Percentiles rank a stretch among this genome's conserved stretches.
These are phyloP conservation scores for Mus pahari DNA, from an alignment of 2,113 vertebrate genomes.

Conservation along the genomic window DNA sequence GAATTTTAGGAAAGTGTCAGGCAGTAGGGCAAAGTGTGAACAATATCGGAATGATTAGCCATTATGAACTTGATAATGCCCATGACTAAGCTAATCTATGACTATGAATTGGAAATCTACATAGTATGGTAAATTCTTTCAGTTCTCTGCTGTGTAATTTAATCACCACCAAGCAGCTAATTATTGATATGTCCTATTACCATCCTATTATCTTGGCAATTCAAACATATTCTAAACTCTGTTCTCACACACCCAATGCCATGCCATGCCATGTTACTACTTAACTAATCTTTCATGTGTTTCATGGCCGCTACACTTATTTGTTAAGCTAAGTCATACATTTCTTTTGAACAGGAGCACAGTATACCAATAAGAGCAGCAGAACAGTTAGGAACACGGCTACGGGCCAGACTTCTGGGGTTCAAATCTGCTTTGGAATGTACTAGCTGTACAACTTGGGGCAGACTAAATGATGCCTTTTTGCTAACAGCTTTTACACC, in stretches of 20 bases:
- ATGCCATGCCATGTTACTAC: slow-evolving; percentile 25
- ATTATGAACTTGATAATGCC: slow-evolving; percentile 68
- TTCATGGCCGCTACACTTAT: background rate
- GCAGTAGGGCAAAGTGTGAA: slow-evolving; percentile 59
- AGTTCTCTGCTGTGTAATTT: slow-evolving; percentile 56
- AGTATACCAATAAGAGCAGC: background rate
- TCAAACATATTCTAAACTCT: slow-evolving; percentile 52
- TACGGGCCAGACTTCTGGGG: background rate
- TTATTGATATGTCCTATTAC: slow-evolving; percentile 51
- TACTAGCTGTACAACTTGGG: background rate
- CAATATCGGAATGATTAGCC: slow-evolving; percentile 70
- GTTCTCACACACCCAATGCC: slow-evolving; percentile 2
- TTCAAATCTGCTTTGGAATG: slow-evolving; percentile 40
- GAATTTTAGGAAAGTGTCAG: slow-evolving; percentile 55
- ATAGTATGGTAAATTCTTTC: slow-evolving; percentile 43
- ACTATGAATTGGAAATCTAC: slow-evolving; percentile 60
- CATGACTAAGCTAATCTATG: slow-evolving; percentile 65
- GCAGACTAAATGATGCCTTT: background rate
- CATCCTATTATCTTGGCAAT: slow-evolving; percentile 41
- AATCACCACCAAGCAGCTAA: slow-evolving; percentile 65
- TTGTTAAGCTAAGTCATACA: slow-evolving; percentile 4
- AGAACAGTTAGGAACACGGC: background rate
- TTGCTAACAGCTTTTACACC: slow-evolving; percentile 14
- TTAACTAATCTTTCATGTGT: slow-evolving; percentile 30
- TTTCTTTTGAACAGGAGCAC: background rate